These are phyloP conservation scores for Hanleya hanleyi DNA, from an alignment of 2,888 invertebrate species.

Conservation along the genomic window DNA sequence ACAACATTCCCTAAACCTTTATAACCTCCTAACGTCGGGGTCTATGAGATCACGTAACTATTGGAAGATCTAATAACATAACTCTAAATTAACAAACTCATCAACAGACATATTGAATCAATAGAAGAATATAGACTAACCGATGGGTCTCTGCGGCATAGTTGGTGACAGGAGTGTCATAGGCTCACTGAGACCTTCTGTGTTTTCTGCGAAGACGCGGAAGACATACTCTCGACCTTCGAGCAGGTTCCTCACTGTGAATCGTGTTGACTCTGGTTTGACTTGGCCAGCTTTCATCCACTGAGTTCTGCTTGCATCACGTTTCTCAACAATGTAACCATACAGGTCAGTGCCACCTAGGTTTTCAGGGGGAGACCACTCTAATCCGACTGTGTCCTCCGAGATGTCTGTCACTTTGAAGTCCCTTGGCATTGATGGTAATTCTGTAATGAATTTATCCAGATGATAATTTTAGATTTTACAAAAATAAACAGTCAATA, in stretches of 20 bases:
- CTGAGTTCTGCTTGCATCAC: constrained; percentile 75
- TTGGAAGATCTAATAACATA: constrained; percentile 81
- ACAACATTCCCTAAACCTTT: no score
- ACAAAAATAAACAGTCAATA: no score
- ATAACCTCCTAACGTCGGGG: constrained; percentile 83
- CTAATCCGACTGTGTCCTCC: constrained; percentile 79
- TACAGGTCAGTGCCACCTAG: constrained; percentile 83
- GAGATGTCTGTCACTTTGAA: constrained; percentile 56
- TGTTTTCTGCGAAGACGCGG: constrained; percentile 88
- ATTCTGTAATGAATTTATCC: no score
- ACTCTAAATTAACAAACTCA: no score
- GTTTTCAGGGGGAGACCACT: constrained; percentile 90
- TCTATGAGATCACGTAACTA: neutral
- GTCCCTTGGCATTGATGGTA: constrained; percentile 63
- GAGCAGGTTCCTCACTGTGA: constrained; percentile 76
- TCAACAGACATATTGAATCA: no score
- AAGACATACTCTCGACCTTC: constrained; percentile 95
- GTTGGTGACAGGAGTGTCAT: constrained; percentile 75
- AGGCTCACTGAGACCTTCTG: constrained; percentile 92
- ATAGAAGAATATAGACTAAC: no score
- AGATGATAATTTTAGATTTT: neutral
- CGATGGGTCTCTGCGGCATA: constrained; percentile 51
- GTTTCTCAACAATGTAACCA: constrained; percentile 66
- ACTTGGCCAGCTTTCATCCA: constrained; percentile 55
- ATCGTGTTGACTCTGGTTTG: constrained; percentile 45